These are phyloP conservation scores for Tinea semifulvella DNA, from an alignment of 2,888 invertebrate genomes.

Conservation along the genomic window DNA sequence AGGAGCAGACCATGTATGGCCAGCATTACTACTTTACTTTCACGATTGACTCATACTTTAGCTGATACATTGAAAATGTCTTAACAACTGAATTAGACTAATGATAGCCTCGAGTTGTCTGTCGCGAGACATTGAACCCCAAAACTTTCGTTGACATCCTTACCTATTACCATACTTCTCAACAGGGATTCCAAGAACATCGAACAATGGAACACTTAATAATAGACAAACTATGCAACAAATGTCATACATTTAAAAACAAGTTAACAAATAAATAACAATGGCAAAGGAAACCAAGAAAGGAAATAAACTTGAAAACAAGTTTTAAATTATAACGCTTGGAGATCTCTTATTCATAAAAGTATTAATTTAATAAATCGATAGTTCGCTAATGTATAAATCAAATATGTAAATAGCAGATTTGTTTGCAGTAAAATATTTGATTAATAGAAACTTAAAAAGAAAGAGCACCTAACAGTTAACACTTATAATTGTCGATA, in stretches of 20 bases:
- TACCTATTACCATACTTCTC: too few species aligned
- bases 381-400: neutral
- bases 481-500: constrained; percentile 1
- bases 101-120: constrained; percentile 26
- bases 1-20: too few species aligned
- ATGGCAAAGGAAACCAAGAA: too few species aligned
- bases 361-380: too few species aligned
- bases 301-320: too few species aligned
- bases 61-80: constrained; percentile 20
- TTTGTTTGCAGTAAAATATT: neutral
- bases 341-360: too few species aligned
- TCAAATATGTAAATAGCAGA: neutral
- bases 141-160: constrained; percentile 11
- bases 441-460: neutral
- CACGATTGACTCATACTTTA: constrained; percentile 52
- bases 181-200: too few species aligned
- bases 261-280: too few species aligned
- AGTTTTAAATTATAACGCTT: too few species aligned
- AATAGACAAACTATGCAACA: too few species aligned
- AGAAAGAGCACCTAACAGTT: neutral
- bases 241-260: too few species aligned
- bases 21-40: constrained; percentile 46
- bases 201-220: too few species aligned
- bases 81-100: constrained; percentile 44
- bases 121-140: neutral